Percentiles rank a stretch among this genome's conserved stretches.
Evolutionary conservation across 2,888 invertebrate species (phyloP).

Genomic region (Drosophila multiciliata): DNA sequence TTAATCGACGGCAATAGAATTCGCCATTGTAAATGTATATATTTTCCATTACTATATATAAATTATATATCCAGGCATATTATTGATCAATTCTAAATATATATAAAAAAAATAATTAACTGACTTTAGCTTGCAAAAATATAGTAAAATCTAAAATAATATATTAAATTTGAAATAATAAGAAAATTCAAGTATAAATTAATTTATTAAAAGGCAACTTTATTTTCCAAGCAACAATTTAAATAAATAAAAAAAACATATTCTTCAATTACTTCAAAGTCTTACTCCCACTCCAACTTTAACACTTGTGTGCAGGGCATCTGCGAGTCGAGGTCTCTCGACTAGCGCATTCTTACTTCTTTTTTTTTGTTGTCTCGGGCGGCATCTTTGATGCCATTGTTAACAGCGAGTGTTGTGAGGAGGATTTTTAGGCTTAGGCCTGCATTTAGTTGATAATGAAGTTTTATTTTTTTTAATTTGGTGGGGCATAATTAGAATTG

Average conservation of each 20-base stretch:
- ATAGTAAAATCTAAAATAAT: background rate
- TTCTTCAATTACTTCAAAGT: background rate
- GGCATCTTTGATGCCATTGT: slow-evolving; percentile 70
- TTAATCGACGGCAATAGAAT: background rate
- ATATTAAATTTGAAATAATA: background rate
- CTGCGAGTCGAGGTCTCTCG: background rate
- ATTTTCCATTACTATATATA: background rate
- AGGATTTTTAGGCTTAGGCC: slow-evolving; percentile 65
- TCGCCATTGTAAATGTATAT: background rate
- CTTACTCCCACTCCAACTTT: background rate
- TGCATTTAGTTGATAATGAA: slow-evolving; percentile 66
- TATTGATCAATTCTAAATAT: background rate
- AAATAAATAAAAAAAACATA: background rate
- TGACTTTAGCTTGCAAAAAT: background rate
- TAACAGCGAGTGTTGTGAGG: slow-evolving; percentile 38
- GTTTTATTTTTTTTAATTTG: slow-evolving; percentile 61
- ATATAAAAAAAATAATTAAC: background rate
- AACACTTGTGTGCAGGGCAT: background rate
- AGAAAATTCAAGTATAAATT: background rate
- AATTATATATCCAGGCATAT: background rate
- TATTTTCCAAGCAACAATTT: background rate
- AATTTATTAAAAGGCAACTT: background rate
- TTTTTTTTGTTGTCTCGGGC: slow-evolving; percentile 22
- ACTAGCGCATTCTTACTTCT: slow-evolving; percentile 31
- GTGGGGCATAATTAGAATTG: slow-evolving; percentile 69